Percentiles rank a stretch among this genome's conserved stretches.
Conservation (phyloP, 1,140 invertebrate genomes). For the Megathymus violae region DNA sequence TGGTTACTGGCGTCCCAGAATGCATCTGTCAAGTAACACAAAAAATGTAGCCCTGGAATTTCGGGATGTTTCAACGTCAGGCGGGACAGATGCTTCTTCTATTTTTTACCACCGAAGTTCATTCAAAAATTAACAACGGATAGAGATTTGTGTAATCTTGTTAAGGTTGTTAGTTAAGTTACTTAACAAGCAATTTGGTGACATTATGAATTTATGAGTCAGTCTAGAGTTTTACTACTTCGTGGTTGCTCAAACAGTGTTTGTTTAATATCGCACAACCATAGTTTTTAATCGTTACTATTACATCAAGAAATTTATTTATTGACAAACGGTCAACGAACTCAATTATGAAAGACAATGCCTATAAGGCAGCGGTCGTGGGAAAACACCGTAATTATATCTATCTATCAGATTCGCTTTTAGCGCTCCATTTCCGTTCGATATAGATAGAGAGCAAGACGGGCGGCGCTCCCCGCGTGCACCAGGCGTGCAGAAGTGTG, state of each 20-base stretch:
- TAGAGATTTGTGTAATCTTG: constrained; percentile 81
- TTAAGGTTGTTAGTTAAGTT: constrained; percentile 65
- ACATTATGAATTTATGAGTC: background rate
- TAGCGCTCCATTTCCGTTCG: constrained; percentile 61
- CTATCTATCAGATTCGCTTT: constrained; percentile 63
- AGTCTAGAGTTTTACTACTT: constrained; percentile 5
- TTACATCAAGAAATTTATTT: constrained; percentile 21
- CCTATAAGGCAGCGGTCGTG: constrained; percentile 45
- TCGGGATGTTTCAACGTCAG: constrained; percentile 71
- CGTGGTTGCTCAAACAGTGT: background rate
- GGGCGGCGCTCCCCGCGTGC: constrained; percentile 47
- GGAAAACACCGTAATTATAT: constrained; percentile 50
- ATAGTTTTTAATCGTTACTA: constrained; percentile 2
- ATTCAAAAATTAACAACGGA: constrained; percentile 81
- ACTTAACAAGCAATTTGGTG: constrained; percentile 60
- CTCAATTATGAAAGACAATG: constrained; percentile 41
- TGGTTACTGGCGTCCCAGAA: constrained; percentile 77
- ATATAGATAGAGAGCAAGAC: constrained; percentile 49
- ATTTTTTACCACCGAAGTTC: constrained; percentile 73
- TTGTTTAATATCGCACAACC: background rate
- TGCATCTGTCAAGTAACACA: constrained; percentile 81
- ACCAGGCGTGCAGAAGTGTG: constrained; percentile 74
- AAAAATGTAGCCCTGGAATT: constrained; percentile 79
- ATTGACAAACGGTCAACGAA: constrained; percentile 23
- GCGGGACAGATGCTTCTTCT: constrained; percentile 73